These are phyloP conservation scores for Napeogenes inachia DNA, from an alignment of 2,888 invertebrate genomes.

Conservation along the genomic window DNA sequence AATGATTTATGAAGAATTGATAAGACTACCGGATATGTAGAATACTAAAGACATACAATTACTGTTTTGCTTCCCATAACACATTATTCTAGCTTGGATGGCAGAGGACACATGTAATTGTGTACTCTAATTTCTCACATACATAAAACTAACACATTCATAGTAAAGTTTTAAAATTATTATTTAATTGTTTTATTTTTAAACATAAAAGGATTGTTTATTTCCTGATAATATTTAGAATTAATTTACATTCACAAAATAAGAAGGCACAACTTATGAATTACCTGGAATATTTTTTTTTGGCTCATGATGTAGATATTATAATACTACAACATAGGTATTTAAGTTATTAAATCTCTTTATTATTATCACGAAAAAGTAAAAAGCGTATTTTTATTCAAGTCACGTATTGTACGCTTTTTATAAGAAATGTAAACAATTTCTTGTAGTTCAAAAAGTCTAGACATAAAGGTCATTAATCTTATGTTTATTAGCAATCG, in stretches of 20 bases:
- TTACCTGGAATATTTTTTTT: no score
- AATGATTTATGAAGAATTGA: constrained; percentile 34
- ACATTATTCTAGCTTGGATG: background rate
- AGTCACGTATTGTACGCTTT: background rate
- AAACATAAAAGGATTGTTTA: no score
- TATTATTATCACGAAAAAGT: background rate
- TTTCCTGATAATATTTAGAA: no score
- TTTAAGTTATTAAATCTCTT: no score
- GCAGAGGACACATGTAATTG: background rate
- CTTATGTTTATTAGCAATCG: constrained; percentile 3
- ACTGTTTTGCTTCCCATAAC: constrained; percentile 10
- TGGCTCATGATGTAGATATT: no score
- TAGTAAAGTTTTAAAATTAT: no score
- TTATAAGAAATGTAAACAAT: constrained; percentile 2
- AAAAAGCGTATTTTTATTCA: background rate
- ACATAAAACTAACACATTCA: no score
- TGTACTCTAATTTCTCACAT: background rate
- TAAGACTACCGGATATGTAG: constrained; percentile 31
- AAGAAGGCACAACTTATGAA: no score
- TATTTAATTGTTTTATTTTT: no score
- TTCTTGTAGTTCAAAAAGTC: background rate
- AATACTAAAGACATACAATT: constrained; percentile 25
- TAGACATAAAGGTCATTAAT: constrained; percentile 7
- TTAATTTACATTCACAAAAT: no score
- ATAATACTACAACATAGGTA: no score